These are phyloP conservation scores for Neomorphus geoffroyi DNA, from an alignment of 2,797 vertebrate genomes.

Conservation along the genomic window DNA sequence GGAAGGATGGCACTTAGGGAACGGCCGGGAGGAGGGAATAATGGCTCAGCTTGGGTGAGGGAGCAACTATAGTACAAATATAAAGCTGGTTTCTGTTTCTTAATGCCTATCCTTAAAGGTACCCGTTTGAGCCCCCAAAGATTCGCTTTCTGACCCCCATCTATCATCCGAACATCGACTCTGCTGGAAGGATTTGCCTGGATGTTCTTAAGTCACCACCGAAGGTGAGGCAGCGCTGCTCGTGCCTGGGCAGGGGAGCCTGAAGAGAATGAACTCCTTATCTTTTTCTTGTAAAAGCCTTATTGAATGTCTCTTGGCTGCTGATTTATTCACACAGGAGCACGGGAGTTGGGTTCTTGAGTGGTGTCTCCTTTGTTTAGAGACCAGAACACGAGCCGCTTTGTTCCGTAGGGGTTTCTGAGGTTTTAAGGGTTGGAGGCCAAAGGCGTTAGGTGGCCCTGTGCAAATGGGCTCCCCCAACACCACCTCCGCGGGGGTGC, in stretches of 20 bases:
- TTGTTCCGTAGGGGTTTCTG: neutral
- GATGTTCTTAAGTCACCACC: conserved; percentile 94
- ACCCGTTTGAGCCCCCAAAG: conserved; percentile 96
- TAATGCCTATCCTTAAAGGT: conserved; percentile 68
- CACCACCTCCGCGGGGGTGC: fast-evolving
- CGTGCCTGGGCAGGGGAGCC: neutral
- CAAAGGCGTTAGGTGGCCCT: neutral
- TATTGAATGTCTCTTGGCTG: conserved; percentile 12
- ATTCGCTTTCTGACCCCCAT: conserved; percentile 93
- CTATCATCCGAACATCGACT: conserved; percentile 98
- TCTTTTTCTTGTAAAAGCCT: conserved; percentile 32
- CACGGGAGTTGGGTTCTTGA: neutral
- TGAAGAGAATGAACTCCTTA: neutral
- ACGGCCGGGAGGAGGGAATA: neutral
- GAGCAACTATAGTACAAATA: neutral
- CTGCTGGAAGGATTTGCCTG: conserved; percentile 92
- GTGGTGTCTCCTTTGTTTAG: neutral
- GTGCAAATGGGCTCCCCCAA: fast-evolving
- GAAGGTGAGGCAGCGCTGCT: conserved; percentile 78
- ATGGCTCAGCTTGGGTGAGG: neutral
- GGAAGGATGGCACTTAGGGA: neutral
- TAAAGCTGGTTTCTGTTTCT: neutral
- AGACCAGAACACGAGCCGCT: neutral
- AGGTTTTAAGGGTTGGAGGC: neutral
- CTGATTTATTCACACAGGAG: conserved; percentile 41